These are phyloP conservation scores for Mizuhopecten yessoensis DNA, from an alignment of 1,140 invertebrate genomes.

Conservation along the genomic window DNA sequence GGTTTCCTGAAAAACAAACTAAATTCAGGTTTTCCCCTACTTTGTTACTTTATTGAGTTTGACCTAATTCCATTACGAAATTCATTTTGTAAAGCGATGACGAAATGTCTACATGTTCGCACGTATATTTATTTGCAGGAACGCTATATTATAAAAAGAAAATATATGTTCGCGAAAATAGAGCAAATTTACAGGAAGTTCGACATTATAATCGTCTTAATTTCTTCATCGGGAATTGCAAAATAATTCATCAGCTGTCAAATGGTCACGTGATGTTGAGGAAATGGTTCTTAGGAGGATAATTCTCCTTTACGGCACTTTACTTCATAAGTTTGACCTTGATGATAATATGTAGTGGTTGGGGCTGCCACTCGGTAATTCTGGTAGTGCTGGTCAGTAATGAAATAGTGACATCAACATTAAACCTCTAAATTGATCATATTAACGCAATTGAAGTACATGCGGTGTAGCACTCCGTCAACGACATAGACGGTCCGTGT, in stretches of 20 bases:
- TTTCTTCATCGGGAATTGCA: no score
- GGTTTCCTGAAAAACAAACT: no score
- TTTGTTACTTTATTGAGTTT: neutral
- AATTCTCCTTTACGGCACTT: neutral
- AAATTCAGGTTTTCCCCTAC: no score
- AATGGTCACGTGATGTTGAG: neutral
- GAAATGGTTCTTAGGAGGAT: neutral
- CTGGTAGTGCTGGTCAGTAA: neutral
- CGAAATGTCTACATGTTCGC: no score
- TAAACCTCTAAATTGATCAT: conserved; percentile 17
- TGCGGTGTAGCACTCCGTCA: neutral
- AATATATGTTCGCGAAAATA: neutral
- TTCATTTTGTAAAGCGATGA: neutral
- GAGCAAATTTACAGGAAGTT: neutral
- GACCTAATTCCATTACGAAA: neutral
- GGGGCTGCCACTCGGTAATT: neutral
- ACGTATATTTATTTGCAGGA: no score
- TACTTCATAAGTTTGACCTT: neutral
- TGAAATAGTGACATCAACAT: conserved; percentile 24
- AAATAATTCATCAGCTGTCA: no score
- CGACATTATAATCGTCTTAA: neutral
- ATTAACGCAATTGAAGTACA: conserved; percentile 12
- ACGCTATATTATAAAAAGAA: neutral
- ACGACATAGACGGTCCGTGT: neutral
- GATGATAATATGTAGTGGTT: neutral